Evolutionary conservation across 2,797 vertebrate species (phyloP), one percentile per base, ranked within the genome.

Genomic region (Mus spretus): DNA sequence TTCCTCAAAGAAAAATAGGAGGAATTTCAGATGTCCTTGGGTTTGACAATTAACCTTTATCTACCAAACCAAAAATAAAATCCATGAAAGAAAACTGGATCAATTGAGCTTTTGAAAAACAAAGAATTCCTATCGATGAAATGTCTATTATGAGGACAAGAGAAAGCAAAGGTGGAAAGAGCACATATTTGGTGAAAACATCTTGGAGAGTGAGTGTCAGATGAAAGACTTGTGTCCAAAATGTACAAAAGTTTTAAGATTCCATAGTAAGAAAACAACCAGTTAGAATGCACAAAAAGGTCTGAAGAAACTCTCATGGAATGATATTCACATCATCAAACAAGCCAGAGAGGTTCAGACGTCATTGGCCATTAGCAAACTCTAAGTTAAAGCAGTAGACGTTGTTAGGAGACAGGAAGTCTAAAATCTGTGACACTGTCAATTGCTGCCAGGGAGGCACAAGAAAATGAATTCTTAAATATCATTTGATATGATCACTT

Each of bases 1-100:
- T 24, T 89, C 91, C 34, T 74, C 77, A 82, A 95, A 87, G 77
- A 93, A 88, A 90, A 90, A 93, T 83, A 83, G 44, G 86, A 94
- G 78, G 88, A 78, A 93, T 63, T 89, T 70, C 70, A 77, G 28
- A 92, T 84, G 57, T n/a, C 22, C 3, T 94, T 92, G 26, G 88
- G 63, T 95, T 96, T 96, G 86, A 37, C 40, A 88, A 20, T 50
- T 40, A 92, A 28, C 37, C 77, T 94, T 93, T 95, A 86, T 19
- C 53, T 91, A 47, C 10, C 91, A 87, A 9, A 92, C 8, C 44
- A 90, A 96, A 97, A 94, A 22, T 47, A 90, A 4, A 84, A 92
- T 84, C 31, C 19, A 53, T 61, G 50, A 96, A 93, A 91, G 28
- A 83, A 80, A 84, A 81, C 63, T 17, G 65, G 67, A 75, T 67